A percentile compares a stretch with the other conserved stretches of the same genome.
Conservation (phyloP, 2,888 invertebrate species). For the Caenorhabditis becei region DNA sequence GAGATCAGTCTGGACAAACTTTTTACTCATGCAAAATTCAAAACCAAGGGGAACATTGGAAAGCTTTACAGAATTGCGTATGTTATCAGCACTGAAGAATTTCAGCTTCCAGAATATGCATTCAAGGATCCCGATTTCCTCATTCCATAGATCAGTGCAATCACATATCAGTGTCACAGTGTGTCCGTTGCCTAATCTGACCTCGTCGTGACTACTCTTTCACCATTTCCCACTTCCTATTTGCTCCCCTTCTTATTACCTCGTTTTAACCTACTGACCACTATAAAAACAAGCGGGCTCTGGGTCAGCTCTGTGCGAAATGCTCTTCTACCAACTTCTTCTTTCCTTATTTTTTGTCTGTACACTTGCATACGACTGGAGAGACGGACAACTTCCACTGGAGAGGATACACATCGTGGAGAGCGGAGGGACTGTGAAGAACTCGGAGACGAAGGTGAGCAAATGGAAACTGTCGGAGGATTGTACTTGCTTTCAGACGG, state of each 20-base stretch:
- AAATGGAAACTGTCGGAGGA: neutral
- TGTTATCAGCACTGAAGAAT: no score
- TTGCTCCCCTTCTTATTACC: conserved; percentile 25
- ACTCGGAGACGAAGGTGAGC: conserved; percentile 32
- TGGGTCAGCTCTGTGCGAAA: neutral
- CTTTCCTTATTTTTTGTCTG: neutral
- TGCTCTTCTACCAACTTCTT: neutral
- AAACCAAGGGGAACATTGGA: no score
- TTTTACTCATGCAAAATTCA: no score
- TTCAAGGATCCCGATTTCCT: no score
- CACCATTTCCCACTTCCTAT: conserved; percentile 13
- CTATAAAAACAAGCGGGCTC: conserved; percentile 2
- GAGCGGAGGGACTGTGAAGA: conserved; percentile 1
- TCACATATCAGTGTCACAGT: conserved; percentile 2
- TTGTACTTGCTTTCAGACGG: conserved; percentile 18
- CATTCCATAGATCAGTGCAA: no score
- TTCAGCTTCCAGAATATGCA: no score
- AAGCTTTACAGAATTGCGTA: no score
- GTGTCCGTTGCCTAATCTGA: neutral
- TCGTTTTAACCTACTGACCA: conserved; percentile 26
- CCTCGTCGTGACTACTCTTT: neutral
- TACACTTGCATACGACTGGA: conserved; percentile 28
- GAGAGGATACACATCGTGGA: conserved; percentile 18
- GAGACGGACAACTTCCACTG: conserved; percentile 46
- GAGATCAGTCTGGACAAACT: no score